Evolutionary conservation across 1,140 invertebrate genomes (phyloP).

Genomic region (Atta cephalotes): DNA sequence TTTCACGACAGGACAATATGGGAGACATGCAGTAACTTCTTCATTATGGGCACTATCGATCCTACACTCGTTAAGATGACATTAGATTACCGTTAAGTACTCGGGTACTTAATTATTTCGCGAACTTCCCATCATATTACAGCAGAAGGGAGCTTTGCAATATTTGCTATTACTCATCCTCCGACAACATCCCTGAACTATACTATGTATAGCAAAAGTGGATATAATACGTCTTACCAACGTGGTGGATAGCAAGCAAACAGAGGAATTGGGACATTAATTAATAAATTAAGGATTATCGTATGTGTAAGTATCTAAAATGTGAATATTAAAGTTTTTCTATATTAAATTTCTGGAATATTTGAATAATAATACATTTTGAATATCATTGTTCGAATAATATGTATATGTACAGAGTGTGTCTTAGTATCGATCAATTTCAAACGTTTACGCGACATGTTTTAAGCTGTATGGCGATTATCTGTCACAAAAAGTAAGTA

Average conservation of each 20-base stretch:
- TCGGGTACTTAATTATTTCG: slow-evolving; percentile 50
- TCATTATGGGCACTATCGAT: slow-evolving; percentile 48
- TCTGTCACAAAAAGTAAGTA: slow-evolving; percentile 49
- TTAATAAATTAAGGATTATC: slow-evolving; percentile 17
- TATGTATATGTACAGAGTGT: background rate
- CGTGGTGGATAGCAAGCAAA: background rate
- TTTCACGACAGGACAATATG: slow-evolving; percentile 12
- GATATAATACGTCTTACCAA: background rate
- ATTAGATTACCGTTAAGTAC: slow-evolving; percentile 55
- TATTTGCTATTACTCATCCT: slow-evolving; percentile 51
- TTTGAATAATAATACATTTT: background rate
- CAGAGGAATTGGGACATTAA: background rate
- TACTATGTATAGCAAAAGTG: background rate
- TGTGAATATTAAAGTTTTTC: background rate
- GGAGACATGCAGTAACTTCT: slow-evolving; percentile 7
- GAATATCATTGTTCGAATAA: background rate
- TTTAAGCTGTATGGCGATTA: slow-evolving; percentile 25
- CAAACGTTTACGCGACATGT: background rate
- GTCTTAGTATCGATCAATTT: background rate
- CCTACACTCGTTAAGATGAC: slow-evolving; percentile 53
- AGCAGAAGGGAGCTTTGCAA: slow-evolving; percentile 14
- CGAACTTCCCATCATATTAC: slow-evolving; percentile 28
- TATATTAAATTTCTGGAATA: background rate
- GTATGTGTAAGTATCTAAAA: background rate
- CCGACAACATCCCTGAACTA: background rate